Percentiles rank a stretch among this genome's conserved stretches.
Evolutionary conservation across 2,797 vertebrate species (phyloP).

Genomic region (Eremophila alpestris): DNA sequence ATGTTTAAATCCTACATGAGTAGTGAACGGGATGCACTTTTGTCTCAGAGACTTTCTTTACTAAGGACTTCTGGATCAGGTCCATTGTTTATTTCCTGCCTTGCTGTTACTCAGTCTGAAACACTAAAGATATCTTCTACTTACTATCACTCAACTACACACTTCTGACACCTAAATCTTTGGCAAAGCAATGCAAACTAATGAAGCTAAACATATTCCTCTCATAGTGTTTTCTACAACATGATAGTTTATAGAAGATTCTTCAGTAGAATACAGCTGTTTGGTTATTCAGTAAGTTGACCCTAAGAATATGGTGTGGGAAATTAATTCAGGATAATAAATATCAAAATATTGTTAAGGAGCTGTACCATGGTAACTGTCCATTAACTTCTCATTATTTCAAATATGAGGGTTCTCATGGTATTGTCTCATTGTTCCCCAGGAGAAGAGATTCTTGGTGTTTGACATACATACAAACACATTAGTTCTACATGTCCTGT

Average conservation of each 20-base stretch:
- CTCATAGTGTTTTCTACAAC: not conserved
- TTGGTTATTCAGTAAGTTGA: not conserved
- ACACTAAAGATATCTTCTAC: not conserved
- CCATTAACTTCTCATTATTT: slow-evolving; percentile 38
- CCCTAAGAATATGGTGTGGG: not conserved
- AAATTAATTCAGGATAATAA: slow-evolving; percentile 12
- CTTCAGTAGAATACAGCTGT: not conserved
- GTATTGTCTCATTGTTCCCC: not conserved
- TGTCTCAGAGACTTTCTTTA: not conserved
- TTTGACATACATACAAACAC: not conserved
- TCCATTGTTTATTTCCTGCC: not conserved
- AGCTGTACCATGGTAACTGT: not conserved
- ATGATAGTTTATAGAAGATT: not conserved
- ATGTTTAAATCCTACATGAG: not conserved
- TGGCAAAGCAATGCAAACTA: not conserved
- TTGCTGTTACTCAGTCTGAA: not conserved
- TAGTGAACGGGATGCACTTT: not conserved
- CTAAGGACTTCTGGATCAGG: not conserved
- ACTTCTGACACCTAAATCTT: not conserved
- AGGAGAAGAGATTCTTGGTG: not conserved
- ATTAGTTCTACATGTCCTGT: not conserved
- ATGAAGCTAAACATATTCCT: not conserved
- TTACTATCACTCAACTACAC: not conserved
- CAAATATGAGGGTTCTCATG: not conserved
- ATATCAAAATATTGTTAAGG: not conserved